Evolutionary conservation across 2,888 invertebrate species (phyloP), one percentile per base, ranked within the genome.

Genomic region (Allophyes oxyacanthae): DNA sequence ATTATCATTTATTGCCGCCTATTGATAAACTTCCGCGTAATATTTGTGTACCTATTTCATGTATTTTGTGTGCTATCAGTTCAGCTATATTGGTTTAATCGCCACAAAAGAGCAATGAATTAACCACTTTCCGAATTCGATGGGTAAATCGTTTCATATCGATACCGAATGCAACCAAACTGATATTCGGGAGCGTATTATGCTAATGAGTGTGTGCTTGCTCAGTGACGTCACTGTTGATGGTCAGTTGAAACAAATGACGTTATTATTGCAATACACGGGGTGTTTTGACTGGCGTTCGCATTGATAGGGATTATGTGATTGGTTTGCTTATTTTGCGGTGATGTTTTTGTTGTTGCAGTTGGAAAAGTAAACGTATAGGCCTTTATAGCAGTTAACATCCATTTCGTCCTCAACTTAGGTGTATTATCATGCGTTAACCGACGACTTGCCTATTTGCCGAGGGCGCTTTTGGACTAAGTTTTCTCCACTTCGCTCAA

Each of bases 131-230:
- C 37, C 64, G 61, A 69, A 72, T 3, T 58, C 52, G 61, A 62
- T 69, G 59, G 45, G 51, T 52, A 71, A 65, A 66, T 66, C 67
- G 62, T 56, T 65, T 62, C 65, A 63, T 74, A 68, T 64, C 63
- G 53, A 50, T 62, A 58, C 43, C 45, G 58, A 56, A 60, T 68
- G 48, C 50, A 50, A 42, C 36, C 57, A 59, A 70, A 55, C 72
- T 65, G 71, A 66, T 66, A 66, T 77, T 69, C 49, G 64, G 60
- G 33, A 46, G 58, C 64, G 50, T 54, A 79, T 77, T 75, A 78
- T 75, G 78, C 59, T 66, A 77, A 79, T 77, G 66, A 64, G 25
- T 50, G 44, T 77, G 55, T 68, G 64, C 73, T 68, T 64, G 46
- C 54, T 48, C 60, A 74, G 63, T 72, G 66, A 64, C 44, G 59